phyloP scores from a whole-genome alignment of 2,797 vertebrate species.

The Hafferia zeledoni region DNA sequence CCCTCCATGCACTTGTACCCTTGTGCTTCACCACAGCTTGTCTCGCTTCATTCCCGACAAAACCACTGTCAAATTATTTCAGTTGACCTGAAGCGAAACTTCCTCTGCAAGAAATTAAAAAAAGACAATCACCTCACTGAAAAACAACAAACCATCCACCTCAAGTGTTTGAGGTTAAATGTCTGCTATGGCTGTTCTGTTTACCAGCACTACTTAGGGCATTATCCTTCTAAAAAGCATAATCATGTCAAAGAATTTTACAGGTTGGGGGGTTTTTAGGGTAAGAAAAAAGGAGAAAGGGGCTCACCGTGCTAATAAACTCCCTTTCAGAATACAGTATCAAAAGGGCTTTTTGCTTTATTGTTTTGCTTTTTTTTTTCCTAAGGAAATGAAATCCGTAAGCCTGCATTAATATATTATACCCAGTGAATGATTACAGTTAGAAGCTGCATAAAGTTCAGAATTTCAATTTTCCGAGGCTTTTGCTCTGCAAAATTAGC shows the following conservation, averaged over 20 bases:
- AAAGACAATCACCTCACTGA: not conserved
- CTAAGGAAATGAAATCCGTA: slow-evolving; percentile 39
- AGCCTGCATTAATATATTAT: slow-evolving; percentile 24
- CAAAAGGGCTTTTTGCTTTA: not conserved
- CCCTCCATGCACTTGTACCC: not conserved
- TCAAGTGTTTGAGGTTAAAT: not conserved
- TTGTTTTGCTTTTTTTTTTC: not conserved
- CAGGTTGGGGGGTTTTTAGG: not conserved
- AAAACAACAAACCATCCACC: not conserved
- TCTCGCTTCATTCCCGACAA: not conserved
- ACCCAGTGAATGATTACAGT: slow-evolving; percentile 36
- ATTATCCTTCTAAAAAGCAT: not conserved
- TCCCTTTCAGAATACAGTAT: not conserved
- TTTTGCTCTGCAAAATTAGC: slow-evolving; percentile 59
- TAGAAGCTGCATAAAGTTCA: slow-evolving; percentile 9
- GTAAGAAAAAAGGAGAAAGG: not conserved
- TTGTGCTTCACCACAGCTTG: not conserved
- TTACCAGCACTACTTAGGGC: not conserved
- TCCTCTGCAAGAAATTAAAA: not conserved
- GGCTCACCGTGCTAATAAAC: not conserved
- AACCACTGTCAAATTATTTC: not conserved
- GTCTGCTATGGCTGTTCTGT: not conserved
- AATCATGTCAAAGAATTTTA: not conserved
- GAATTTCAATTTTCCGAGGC: slow-evolving; percentile 46
- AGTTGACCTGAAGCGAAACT: not conserved